A percentile compares a stretch with the other conserved stretches of the same genome.
phyloP scores from a whole-genome alignment of 1,140 invertebrate species.

The Telenomus remus region DNA sequence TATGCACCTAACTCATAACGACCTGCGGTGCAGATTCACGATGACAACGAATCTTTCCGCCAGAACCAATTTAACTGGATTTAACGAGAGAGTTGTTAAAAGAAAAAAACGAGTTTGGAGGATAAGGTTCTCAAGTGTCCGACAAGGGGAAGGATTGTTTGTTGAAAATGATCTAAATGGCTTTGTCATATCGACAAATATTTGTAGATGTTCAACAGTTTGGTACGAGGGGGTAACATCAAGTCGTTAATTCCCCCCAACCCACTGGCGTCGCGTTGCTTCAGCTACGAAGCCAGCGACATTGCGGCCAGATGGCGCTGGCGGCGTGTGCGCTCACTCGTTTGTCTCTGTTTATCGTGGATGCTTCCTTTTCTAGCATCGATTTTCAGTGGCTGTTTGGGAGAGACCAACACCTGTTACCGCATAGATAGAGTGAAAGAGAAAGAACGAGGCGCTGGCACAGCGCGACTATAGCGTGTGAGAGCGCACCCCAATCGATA shows the following conservation, averaged over 20 bases:
- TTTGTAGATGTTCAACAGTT: constrained; percentile 55
- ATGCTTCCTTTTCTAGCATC: constrained; percentile 45
- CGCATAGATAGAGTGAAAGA: constrained; percentile 57
- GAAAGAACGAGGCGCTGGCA: constrained; percentile 55
- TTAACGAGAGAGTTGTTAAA: too few species aligned
- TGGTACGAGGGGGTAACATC: constrained; percentile 40
- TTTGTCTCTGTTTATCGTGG: constrained; percentile 23
- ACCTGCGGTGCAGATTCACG: too few species aligned
- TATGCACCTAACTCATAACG: too few species aligned
- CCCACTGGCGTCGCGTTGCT: constrained; percentile 18
- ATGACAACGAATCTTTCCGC: too few species aligned
- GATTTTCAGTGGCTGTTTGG: constrained; percentile 54
- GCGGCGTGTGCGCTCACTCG: constrained; percentile 20
- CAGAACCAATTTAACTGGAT: too few species aligned
- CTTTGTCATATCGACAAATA: constrained; percentile 33
- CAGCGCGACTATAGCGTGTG: constrained; percentile 46
- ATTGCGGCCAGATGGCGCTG: constrained; percentile 44
- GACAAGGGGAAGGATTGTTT: too few species aligned
- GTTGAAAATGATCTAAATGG: neutral
- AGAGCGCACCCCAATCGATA: constrained; percentile 55
- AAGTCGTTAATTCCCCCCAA: constrained; percentile 50
- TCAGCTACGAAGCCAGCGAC: constrained; percentile 36
- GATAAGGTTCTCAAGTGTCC: too few species aligned
- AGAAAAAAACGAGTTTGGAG: too few species aligned
- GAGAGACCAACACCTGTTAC: constrained; percentile 59